Conservation (phyloP, 2,888 invertebrate genomes). For the Physocephala rufipes region DNA sequence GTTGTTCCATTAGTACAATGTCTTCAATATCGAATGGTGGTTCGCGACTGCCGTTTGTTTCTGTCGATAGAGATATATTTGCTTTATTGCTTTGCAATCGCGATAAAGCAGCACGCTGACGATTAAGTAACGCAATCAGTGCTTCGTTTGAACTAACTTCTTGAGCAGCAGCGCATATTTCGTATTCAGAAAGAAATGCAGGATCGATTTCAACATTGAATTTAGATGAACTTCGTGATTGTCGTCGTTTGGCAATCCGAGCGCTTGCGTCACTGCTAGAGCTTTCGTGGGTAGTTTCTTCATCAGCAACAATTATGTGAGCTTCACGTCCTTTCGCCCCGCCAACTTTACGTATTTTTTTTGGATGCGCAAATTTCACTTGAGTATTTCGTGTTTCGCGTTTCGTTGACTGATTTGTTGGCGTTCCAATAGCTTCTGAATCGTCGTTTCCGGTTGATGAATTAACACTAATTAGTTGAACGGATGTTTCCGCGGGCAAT, state of each 20-base stretch:
- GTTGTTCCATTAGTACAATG: slow-evolving; percentile 57
- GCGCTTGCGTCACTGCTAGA: slow-evolving; percentile 13
- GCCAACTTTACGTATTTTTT: slow-evolving; percentile 40
- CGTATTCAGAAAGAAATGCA: slow-evolving; percentile 41
- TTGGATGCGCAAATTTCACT: slow-evolving; percentile 19
- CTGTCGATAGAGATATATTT: slow-evolving; percentile 37
- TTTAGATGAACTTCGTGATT: slow-evolving; percentile 34
- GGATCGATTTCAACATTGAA: slow-evolving; percentile 42
- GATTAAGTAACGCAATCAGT: slow-evolving; percentile 53
- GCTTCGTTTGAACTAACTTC: slow-evolving; percentile 55
- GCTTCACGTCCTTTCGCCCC: slow-evolving; percentile 33
- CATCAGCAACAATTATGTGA: slow-evolving; percentile 52
- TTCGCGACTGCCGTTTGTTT: slow-evolving; percentile 45
- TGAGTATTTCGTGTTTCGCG: neutral
- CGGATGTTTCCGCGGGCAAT: slow-evolving; percentile 63
- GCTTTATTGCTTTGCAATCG: slow-evolving; percentile 44
- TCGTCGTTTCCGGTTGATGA: slow-evolving; percentile 42
- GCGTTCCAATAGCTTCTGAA: neutral
- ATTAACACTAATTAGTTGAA: slow-evolving; percentile 62
- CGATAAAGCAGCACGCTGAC: slow-evolving; percentile 53
- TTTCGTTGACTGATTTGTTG: neutral
- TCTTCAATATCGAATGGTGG: slow-evolving; percentile 54
- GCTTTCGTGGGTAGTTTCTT: slow-evolving; percentile 44
- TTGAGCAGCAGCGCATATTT: slow-evolving; percentile 43
- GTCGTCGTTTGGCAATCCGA: slow-evolving; percentile 38